phyloP scores from a whole-genome alignment of 2,797 vertebrate species.

The Diplodus sargus region DNA sequence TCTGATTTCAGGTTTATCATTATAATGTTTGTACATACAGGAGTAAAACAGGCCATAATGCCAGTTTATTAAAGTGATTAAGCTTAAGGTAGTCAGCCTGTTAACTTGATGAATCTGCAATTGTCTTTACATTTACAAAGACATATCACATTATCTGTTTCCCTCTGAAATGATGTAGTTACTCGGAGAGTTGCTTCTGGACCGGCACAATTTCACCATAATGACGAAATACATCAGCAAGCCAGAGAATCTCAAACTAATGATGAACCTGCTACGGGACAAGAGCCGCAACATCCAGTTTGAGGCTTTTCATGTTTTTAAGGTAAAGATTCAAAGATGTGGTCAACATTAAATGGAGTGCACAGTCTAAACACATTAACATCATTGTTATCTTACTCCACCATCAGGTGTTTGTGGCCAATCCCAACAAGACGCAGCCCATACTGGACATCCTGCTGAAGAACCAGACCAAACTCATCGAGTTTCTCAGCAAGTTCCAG shows the following conservation, averaged over 20 bases:
- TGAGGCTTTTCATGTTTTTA: slow-evolving; percentile 90
- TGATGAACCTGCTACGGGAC: slow-evolving; percentile 90
- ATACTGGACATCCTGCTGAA: slow-evolving; percentile 98
- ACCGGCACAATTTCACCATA: slow-evolving; percentile 89
- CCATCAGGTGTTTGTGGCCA: slow-evolving; percentile 96
- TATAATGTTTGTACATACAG: not conserved
- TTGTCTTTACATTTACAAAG: not conserved
- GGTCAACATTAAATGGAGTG: accelerated
- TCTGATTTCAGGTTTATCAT: not conserved
- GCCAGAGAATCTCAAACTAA: slow-evolving; percentile 89
- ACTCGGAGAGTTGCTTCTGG: slow-evolving; percentile 87
- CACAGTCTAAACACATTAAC: not conserved
- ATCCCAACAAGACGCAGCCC: slow-evolving; percentile 97
- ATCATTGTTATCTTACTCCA: not conserved
- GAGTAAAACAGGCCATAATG: not conserved
- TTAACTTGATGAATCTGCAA: not conserved
- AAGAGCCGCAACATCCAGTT: slow-evolving; percentile 91
- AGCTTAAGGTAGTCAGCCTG: not conserved
- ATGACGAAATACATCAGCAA: slow-evolving; percentile 91
- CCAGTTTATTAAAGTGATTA: no score
- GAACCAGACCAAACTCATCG: slow-evolving; percentile 97
- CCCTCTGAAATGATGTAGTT: slow-evolving; percentile 72
- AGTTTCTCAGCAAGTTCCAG: slow-evolving; percentile 99
- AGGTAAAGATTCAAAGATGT: slow-evolving; percentile 72
- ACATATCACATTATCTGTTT: slow-evolving; percentile 7